Conservation (phyloP, 1,140 invertebrate species). For the Drosophila dunni region DNA sequence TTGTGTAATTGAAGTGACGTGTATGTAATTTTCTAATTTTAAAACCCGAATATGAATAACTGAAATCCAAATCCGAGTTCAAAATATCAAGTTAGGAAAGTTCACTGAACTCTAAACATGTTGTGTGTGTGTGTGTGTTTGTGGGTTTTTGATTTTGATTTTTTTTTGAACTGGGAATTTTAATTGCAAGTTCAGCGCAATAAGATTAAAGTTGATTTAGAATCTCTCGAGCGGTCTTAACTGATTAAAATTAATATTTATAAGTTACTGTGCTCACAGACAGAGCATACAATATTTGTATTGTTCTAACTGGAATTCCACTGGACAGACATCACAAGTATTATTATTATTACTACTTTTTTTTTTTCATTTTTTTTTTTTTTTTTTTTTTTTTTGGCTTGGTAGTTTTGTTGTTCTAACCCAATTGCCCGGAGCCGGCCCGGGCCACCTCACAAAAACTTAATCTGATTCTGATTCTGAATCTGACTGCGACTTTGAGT, state of each 20-base stretch:
- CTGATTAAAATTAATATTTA: not conserved
- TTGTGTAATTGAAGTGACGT: conserved; percentile 22
- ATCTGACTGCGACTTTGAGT: conserved; percentile 55
- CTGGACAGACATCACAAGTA: conserved; percentile 4
- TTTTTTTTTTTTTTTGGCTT: conserved; percentile 11
- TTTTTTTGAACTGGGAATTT: not conserved
- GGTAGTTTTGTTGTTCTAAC: conserved; percentile 33
- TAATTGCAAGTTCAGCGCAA: conserved; percentile 1
- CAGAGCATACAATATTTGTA: conserved; percentile 26
- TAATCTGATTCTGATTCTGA: conserved; percentile 30
- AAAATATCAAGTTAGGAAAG: conserved; percentile 39
- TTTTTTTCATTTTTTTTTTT: conserved; percentile 2
- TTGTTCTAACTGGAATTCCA: not conserved
- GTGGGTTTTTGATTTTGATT: too few relatives aligned
- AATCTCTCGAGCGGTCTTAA: not conserved
- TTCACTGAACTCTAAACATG: conserved; percentile 33
- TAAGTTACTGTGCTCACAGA: not conserved
- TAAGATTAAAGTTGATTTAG: not conserved
- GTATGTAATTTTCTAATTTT: conserved; percentile 21
- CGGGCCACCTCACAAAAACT: conserved; percentile 31
- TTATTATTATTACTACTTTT: conserved; percentile 3
- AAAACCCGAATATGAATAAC: conserved; percentile 19
- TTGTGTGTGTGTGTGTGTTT: not conserved
- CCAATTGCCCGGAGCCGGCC: conserved; percentile 38
- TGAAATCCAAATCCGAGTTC: conserved; percentile 29